A percentile compares a stretch with the other conserved stretches of the same genome.
Evolutionary conservation across 1,140 invertebrate species (phyloP).

Genomic region (Pogonomyrmex barbatus): DNA sequence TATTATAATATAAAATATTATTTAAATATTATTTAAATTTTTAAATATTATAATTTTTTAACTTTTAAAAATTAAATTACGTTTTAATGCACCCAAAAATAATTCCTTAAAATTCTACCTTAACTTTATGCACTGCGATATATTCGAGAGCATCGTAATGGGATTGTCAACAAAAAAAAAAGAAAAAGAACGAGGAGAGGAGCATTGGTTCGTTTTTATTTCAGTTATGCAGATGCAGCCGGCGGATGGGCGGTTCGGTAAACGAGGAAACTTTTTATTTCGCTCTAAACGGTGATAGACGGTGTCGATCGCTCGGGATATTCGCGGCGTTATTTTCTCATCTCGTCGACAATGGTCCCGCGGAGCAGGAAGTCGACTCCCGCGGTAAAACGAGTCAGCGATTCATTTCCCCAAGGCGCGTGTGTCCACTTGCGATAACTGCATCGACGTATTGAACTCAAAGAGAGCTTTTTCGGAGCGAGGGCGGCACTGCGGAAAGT

Average conservation of each 20-base stretch:
- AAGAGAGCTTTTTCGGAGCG: constrained; percentile 45
- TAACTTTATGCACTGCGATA: background rate
- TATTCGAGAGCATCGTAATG: background rate
- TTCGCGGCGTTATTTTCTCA: constrained; percentile 55
- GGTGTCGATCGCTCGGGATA: constrained; percentile 24
- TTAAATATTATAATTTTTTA: too few species aligned
- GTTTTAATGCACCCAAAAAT: background rate
- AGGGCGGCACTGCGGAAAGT: constrained; percentile 17
- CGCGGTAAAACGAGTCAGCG: constrained; percentile 33
- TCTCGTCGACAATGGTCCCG: constrained; percentile 35
- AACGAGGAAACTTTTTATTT: constrained; percentile 61
- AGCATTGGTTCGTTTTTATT: constrained; percentile 42
- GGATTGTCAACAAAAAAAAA: constrained; percentile 52
- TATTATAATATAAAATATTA: too few species aligned
- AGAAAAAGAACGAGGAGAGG: constrained; percentile 25
- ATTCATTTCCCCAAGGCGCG: constrained; percentile 47
- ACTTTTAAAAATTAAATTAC: background rate
- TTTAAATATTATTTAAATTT: too few species aligned
- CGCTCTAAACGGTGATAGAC: constrained; percentile 37
- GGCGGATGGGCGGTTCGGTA: background rate
- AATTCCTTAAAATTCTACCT: background rate
- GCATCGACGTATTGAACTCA: constrained; percentile 40
- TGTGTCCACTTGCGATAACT: constrained; percentile 54
- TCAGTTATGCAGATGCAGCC: constrained; percentile 47
- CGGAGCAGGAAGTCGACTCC: background rate